Conservation (phyloP, 2,888 invertebrate species). For the Gastrophysa polygoni region DNA sequence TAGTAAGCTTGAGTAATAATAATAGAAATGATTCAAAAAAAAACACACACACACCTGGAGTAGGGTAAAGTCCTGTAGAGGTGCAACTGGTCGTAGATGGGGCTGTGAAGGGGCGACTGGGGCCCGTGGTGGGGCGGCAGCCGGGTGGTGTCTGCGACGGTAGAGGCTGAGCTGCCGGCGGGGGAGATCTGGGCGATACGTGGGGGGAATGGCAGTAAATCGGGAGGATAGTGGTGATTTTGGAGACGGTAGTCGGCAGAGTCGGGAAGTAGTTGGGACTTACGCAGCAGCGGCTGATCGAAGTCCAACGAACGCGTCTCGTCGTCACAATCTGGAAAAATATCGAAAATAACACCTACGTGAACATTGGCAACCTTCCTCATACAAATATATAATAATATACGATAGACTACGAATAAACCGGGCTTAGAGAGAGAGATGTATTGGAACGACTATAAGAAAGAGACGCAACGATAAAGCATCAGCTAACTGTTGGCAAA, state of each 20-base stretch:
- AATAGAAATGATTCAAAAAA: not conserved
- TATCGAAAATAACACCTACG: too few relatives aligned
- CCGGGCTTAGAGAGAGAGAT: too few relatives aligned
- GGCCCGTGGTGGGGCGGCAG: slow-evolving; percentile 48
- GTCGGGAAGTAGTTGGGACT: slow-evolving; percentile 63
- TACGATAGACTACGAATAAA: too few relatives aligned
- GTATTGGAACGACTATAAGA: too few relatives aligned
- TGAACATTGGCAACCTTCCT: too few relatives aligned
- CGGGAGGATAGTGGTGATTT: slow-evolving; percentile 72
- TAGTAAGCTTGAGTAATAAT: too few relatives aligned
- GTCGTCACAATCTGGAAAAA: slow-evolving; percentile 64
- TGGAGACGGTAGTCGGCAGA: slow-evolving; percentile 62
- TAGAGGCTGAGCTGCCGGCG: slow-evolving; percentile 82
- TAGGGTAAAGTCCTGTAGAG: slow-evolving; percentile 82
- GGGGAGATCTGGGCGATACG: slow-evolving; percentile 72
- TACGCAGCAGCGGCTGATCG: slow-evolving; percentile 65
- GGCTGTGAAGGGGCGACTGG: slow-evolving; percentile 66
- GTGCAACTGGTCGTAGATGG: slow-evolving; percentile 69
- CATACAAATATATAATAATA: too few relatives aligned
- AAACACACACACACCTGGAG: slow-evolving; percentile 57
- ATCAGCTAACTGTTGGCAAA: too few relatives aligned
- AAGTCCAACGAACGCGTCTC: slow-evolving; percentile 72
- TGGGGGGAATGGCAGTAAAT: slow-evolving; percentile 78
- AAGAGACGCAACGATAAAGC: too few relatives aligned
- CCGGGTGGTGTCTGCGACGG: slow-evolving; percentile 74